Conservation (phyloP, 2,113 vertebrate genomes). For the Rhea americana region DNA sequence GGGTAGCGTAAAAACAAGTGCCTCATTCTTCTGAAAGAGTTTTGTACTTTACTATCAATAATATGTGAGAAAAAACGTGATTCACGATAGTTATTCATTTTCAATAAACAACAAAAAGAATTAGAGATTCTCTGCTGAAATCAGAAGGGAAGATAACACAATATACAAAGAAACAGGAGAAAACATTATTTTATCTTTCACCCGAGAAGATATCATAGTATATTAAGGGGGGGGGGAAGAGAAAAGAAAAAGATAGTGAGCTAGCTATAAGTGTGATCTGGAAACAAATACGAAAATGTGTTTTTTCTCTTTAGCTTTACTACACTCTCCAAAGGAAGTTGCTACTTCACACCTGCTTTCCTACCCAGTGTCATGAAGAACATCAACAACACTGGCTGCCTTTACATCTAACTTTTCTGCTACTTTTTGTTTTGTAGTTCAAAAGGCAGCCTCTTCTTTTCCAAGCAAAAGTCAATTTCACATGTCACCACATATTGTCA, state of each 20-base stretch:
- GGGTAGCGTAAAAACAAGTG: fast-evolving
- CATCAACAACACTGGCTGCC: not conserved
- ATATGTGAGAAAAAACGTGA: not conserved
- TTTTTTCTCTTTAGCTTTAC: not conserved
- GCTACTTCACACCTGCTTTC: not conserved
- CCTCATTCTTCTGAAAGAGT: not conserved
- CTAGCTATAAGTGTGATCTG: not conserved
- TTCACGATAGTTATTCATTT: not conserved
- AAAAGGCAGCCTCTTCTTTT: not conserved
- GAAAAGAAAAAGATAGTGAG: not conserved
- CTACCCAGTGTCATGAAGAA: not conserved
- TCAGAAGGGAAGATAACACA: not conserved
- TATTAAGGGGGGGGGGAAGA: not conserved
- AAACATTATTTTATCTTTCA: not conserved
- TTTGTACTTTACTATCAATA: not conserved
- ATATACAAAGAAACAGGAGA: not conserved
- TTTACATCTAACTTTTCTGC: not conserved
- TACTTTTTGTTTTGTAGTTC: not conserved
- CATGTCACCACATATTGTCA: not conserved
- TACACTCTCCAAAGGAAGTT: not conserved
- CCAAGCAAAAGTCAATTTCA: not conserved
- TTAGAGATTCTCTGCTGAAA: not conserved
- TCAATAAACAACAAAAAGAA: not conserved
- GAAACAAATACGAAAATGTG: not conserved
- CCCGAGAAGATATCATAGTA: not conserved